A percentile compares a stretch with the other conserved stretches of the same genome.
phyloP scores from a whole-genome alignment of 2,888 invertebrate species.

The Drosophila testacea region DNA sequence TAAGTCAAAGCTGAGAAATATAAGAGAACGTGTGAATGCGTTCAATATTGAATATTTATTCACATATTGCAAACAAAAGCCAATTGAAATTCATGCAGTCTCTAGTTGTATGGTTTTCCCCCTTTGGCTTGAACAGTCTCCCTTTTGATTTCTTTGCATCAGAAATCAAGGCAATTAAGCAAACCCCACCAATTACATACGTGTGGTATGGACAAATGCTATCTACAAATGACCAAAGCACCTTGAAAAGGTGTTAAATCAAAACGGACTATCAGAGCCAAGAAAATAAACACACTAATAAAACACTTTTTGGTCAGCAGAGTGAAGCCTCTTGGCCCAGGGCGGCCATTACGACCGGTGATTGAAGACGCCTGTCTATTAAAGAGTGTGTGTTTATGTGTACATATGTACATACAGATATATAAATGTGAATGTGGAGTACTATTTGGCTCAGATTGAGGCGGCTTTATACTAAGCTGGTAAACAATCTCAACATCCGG shows the following conservation, averaged over 20 bases:
- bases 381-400: conserved; percentile 12
- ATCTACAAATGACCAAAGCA: conserved; percentile 28
- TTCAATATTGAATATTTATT: conserved; percentile 2
- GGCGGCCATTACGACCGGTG: conserved; percentile 37
- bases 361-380: conserved; percentile 28
- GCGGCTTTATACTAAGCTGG: conserved; percentile 17
- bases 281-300: conserved; percentile 67
- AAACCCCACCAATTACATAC: conserved; percentile 1
- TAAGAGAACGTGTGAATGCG: neutral
- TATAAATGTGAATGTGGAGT: conserved; percentile 19
- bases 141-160: conserved; percentile 27
- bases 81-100: neutral
- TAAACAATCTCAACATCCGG: conserved; percentile 20
- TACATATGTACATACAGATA: neutral
- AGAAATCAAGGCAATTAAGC: conserved; percentile 52
- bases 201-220: conserved; percentile 1
- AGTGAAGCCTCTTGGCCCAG: conserved; percentile 13
- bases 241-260: conserved; percentile 70
- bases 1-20: neutral
- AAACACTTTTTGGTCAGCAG: conserved; percentile 49
- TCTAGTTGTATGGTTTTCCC: neutral
- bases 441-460: conserved; percentile 31
- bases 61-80: neutral
- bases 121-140: neutral
- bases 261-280: conserved; percentile 49